These are phyloP conservation scores for Plebejus anna DNA, from an alignment of 2,888 invertebrate species.

Conservation along the genomic window DNA sequence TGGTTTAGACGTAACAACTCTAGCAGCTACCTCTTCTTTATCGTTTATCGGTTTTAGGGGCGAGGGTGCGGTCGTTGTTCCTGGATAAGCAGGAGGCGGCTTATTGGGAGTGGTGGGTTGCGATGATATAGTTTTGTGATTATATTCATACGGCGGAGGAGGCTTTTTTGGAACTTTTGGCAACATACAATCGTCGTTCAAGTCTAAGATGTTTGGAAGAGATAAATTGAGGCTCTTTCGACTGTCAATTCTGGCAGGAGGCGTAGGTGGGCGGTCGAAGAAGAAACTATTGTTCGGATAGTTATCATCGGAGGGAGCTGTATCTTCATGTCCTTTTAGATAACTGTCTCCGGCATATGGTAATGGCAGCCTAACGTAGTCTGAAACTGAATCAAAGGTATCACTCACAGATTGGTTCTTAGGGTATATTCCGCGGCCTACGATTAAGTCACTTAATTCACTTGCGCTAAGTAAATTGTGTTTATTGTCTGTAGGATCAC, in stretches of 20 bases:
- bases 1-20: constrained; percentile 88
- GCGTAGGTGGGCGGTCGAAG: constrained; percentile 82
- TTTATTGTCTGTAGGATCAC: constrained; percentile 90
- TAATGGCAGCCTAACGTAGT: constrained; percentile 89
- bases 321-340: constrained; percentile 80
- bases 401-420: constrained; percentile 87
- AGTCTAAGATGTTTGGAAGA: constrained; percentile 69
- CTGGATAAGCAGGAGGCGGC: constrained; percentile 85
- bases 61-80: constrained; percentile 47
- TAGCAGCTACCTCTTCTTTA: constrained; percentile 85
- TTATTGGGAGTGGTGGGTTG: constrained; percentile 59
- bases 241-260: constrained; percentile 85
- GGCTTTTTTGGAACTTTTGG: constrained; percentile 69
- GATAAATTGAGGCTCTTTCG: constrained; percentile 68
- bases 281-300: constrained; percentile 67
- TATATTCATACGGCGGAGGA: constrained; percentile 85
- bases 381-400: constrained; percentile 92
- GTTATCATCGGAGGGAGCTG: constrained; percentile 79
- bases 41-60: constrained; percentile 51
- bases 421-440: constrained; percentile 88
- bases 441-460: constrained; percentile 90
- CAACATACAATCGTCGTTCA: constrained; percentile 50
- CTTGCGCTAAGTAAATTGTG: constrained; percentile 89
- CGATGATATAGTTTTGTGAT: constrained; percentile 79
- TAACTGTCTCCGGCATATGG: constrained; percentile 80